Percentiles rank a stretch among this genome's conserved stretches.
Conservation (phyloP, 2,797 vertebrate genomes). For the Myotis planiceps region DNA sequence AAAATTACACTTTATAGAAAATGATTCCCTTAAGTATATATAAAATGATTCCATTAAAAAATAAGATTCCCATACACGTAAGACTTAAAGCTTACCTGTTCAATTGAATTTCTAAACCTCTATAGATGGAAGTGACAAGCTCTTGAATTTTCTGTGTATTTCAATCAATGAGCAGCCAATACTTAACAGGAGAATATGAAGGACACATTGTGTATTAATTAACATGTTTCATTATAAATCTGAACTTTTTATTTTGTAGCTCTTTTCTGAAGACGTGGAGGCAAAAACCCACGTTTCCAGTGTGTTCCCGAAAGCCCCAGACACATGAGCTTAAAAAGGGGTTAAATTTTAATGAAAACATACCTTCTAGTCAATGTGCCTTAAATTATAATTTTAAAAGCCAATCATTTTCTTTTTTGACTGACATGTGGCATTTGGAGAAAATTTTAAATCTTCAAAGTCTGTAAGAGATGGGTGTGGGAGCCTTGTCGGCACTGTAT, state of each 20-base stretch:
- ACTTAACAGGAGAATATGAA: not conserved
- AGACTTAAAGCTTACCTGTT: slow-evolving; percentile 39
- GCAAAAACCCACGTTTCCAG: not conserved
- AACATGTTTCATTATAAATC: not conserved
- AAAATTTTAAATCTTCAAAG: slow-evolving; percentile 84
- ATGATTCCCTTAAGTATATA: not conserved
- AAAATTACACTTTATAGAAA: slow-evolving; percentile 20
- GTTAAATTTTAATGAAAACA: slow-evolving; percentile 80
- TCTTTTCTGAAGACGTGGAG: not conserved
- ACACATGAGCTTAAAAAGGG: slow-evolving; percentile 55
- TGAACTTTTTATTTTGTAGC: slow-evolving; percentile 31
- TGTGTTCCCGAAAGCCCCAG: slow-evolving; percentile 38
- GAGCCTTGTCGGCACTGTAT: slow-evolving; percentile 75
- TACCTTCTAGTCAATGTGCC: slow-evolving; percentile 73
- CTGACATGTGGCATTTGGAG: slow-evolving; percentile 88
- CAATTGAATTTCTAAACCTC: slow-evolving; percentile 53
- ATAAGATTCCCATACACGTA: not conserved
- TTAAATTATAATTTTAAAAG: slow-evolving; percentile 87
- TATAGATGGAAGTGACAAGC: not conserved
- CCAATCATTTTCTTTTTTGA: slow-evolving; percentile 87
- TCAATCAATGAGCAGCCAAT: not conserved
- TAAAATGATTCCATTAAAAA: slow-evolving; percentile 51
- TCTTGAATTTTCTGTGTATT: slow-evolving; percentile 44
- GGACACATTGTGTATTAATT: not conserved
- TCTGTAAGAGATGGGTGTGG: slow-evolving; percentile 84